These are phyloP conservation scores for Cynaeus angustus DNA, from an alignment of 2,888 invertebrate genomes.

Conservation along the genomic window DNA sequence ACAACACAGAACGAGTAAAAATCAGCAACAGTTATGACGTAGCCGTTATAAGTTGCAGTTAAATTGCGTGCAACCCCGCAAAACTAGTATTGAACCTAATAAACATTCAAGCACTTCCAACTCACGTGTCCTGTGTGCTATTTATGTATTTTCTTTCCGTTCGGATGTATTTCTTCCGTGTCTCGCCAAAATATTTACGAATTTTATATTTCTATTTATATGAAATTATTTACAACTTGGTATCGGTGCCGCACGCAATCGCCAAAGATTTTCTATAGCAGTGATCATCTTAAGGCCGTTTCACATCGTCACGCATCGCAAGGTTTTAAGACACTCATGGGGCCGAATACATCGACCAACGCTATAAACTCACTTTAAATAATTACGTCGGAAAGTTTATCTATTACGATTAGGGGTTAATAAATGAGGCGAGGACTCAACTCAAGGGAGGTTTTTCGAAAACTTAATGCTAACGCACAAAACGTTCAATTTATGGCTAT, in stretches of 20 bases:
- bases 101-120: conserved; percentile 18
- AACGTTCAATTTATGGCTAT: conserved; percentile 9
- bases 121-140: conserved; percentile 25
- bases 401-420: conserved; percentile 30
- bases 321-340: conserved; percentile 40
- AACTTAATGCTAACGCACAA: background rate
- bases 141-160: conserved; percentile 26
- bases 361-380: conserved; percentile 42
- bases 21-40: conserved; percentile 31
- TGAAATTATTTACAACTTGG: conserved; percentile 23
- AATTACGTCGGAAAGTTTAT: conserved; percentile 43
- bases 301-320: conserved; percentile 40
- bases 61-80: conserved; percentile 19
- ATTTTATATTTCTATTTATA: conserved; percentile 47
- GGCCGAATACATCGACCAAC: conserved; percentile 39
- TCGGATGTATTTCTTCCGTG: conserved; percentile 39
- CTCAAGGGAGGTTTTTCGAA: background rate
- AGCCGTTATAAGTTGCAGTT: conserved; percentile 31
- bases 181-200: conserved; percentile 41
- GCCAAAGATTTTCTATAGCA: background rate
- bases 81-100: conserved; percentile 5
- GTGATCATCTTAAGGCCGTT: conserved; percentile 6
- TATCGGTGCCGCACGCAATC: conserved; percentile 19
- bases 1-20: too few species aligned
- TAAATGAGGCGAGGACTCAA: conserved; percentile 39